phyloP scores from a whole-genome alignment of 1,140 invertebrate genomes.

The Magallana gigas region DNA sequence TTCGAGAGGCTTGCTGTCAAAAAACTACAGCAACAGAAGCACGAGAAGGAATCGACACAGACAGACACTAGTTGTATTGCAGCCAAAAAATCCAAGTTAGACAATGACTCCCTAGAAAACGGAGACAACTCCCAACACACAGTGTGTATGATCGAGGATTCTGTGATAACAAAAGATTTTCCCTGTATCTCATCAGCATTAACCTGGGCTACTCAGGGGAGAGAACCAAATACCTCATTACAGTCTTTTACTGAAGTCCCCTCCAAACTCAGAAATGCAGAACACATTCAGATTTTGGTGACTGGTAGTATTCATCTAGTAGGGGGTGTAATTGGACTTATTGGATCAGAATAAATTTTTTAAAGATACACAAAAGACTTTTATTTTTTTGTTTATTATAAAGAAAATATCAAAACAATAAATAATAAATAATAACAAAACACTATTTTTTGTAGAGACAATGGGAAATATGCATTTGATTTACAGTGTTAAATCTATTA shows the following conservation, averaged over 20 bases:
- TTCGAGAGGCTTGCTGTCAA: conserved; percentile 81
- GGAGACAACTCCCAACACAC: neutral
- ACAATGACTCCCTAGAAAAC: neutral
- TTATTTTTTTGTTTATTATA: neutral
- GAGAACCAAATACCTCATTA: conserved; percentile 31
- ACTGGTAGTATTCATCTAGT: conserved; percentile 57
- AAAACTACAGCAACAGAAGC: neutral
- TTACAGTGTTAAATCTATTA: too few species aligned
- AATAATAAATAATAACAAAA: conserved; percentile 35
- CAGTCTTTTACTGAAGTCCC: conserved; percentile 37
- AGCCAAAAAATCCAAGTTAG: neutral
- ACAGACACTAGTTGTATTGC: neutral
- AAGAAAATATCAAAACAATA: conserved; percentile 32
- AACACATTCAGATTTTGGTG: conserved; percentile 53
- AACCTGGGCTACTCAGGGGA: conserved; percentile 51
- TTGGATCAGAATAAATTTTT: conserved; percentile 32
- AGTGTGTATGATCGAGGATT: conserved; percentile 28
- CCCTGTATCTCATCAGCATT: conserved; percentile 51
- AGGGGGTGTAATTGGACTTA: conserved; percentile 45
- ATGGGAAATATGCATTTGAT: neutral
- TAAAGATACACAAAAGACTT: too few species aligned
- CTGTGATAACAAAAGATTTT: conserved; percentile 37
- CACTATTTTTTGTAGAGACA: conserved; percentile 4
- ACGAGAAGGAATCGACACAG: neutral
- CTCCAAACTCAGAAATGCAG: conserved; percentile 23